These are phyloP conservation scores for Bubo blakistoni DNA, from an alignment of 2,113 vertebrate species.

Conservation along the genomic window DNA sequence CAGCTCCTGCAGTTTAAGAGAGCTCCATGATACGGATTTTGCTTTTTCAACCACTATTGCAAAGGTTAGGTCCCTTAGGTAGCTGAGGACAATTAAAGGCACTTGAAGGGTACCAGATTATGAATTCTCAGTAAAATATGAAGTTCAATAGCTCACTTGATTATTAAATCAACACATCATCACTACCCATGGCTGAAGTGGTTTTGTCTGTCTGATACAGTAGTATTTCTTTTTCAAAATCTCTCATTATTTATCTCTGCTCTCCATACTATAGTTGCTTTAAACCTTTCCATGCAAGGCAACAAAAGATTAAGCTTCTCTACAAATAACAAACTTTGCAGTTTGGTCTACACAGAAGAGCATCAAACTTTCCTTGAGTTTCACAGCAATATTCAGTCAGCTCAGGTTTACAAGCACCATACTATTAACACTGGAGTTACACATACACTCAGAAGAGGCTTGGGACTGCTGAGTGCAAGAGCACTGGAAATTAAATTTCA, in stretches of 20 bases:
- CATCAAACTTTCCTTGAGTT: not conserved
- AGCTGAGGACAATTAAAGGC: not conserved
- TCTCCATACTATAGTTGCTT: not conserved
- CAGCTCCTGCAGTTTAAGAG: not conserved
- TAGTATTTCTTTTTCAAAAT: not conserved
- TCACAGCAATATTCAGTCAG: not conserved
- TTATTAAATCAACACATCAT: not conserved
- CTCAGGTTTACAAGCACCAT: not conserved
- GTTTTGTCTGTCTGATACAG: not conserved
- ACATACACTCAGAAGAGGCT: fast-evolving
- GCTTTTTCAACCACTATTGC: not conserved
- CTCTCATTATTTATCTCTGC: not conserved
- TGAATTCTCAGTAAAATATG: not conserved
- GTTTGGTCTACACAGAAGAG: not conserved
- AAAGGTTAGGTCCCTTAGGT: not conserved
- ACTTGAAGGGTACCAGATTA: not conserved
- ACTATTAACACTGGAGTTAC: not conserved
- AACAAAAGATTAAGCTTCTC: not conserved
- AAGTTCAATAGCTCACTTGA: not conserved
- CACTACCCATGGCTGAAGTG: not conserved
- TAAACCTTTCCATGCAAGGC: not conserved
- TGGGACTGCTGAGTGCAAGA: not conserved
- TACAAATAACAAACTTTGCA: not conserved
- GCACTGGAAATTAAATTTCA: not conserved
- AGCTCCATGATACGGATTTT: not conserved